Base-by-base conservation (phyloP, 2,797 vertebrate species). In the Gymnopithys bicolor region DNA sequence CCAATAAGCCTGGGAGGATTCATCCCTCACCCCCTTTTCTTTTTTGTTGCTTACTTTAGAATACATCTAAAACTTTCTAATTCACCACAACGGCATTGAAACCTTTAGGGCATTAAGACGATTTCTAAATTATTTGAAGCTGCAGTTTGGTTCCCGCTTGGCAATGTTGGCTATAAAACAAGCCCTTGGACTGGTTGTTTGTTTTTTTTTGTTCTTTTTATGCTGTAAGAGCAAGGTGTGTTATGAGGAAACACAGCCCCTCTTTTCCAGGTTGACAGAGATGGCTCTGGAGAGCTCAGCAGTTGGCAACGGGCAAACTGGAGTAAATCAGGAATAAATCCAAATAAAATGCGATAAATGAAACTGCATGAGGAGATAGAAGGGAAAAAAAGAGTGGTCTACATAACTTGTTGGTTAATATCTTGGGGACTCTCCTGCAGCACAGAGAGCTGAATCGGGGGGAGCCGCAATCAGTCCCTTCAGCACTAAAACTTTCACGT, bases 51-150 rank as follows among this genome's bases (percentile, higher is more conserved):
- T 90, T 82, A 19, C 15, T 84, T 94, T 45, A 90, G 48, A 90
- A 79, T 35, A 77, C 56, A 89, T 89, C 24, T 10, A 64, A 87
- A 92, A 91, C 58, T 77, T 89, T 53, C 33, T 78, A 93, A 79
- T 60, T 92, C 49, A 43, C 49, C 0, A 0, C 76, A 91, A 87
- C 8, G 1, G 62, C 55, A 46, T 89, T 68, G 71, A 68, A 92
- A 64, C 33, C 75, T 84, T 45, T 19, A 71, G 32, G 60, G 64
- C 55, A 5, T 21, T 56, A 19, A 7, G 64, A 64, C 30, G 83
- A 71, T 49, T 83, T 83, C 32, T 58, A 41, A 74, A 74, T 56
- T 79, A 83, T 60, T 60, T 70, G 46, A 84, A 85, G 60, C 11
- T 27, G 51, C 39, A 90, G 78, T 43, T 48, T 73, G n/a, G n/a